Conservation (phyloP, 2,888 invertebrate genomes). For the Aporophyla lueneburgensis region DNA sequence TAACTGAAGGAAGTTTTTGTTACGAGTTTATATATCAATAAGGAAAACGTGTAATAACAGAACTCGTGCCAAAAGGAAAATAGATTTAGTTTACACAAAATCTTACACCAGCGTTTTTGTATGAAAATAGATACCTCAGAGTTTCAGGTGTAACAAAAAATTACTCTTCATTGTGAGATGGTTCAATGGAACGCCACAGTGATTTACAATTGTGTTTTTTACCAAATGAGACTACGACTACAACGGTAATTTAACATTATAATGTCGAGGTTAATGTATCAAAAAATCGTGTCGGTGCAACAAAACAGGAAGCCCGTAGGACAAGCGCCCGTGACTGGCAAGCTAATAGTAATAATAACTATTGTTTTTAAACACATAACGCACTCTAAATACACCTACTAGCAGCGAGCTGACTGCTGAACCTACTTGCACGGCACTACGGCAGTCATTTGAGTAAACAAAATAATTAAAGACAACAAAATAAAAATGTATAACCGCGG, state of each 20-base stretch:
- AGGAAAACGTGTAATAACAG: constrained; percentile 55
- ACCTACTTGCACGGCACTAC: constrained; percentile 61
- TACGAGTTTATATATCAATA: constrained; percentile 38
- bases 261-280: constrained; percentile 77
- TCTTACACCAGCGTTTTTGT: constrained; percentile 27
- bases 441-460: constrained; percentile 60
- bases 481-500: constrained; percentile 59
- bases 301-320: constrained; percentile 83
- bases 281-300: constrained; percentile 72
- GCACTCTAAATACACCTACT: constrained; percentile 57
- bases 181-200: constrained; percentile 15
- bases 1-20: constrained; percentile 44
- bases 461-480: constrained; percentile 62
- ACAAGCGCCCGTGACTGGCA: constrained; percentile 77
- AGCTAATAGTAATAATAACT: constrained; percentile 74
- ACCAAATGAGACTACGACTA: constrained; percentile 20
- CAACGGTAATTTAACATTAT: constrained; percentile 63
- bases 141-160: constrained; percentile 4
- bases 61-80: constrained; percentile 45
- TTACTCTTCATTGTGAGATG: neutral
- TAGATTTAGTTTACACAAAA: constrained; percentile 43
- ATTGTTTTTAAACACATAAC: constrained; percentile 75
- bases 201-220: constrained; percentile 8
- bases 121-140: constrained; percentile 24
- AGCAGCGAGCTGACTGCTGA: constrained; percentile 52